These are phyloP conservation scores for Paramormyrops kingsleyae DNA, from an alignment of 2,113 vertebrate genomes.

Conservation along the genomic window DNA sequence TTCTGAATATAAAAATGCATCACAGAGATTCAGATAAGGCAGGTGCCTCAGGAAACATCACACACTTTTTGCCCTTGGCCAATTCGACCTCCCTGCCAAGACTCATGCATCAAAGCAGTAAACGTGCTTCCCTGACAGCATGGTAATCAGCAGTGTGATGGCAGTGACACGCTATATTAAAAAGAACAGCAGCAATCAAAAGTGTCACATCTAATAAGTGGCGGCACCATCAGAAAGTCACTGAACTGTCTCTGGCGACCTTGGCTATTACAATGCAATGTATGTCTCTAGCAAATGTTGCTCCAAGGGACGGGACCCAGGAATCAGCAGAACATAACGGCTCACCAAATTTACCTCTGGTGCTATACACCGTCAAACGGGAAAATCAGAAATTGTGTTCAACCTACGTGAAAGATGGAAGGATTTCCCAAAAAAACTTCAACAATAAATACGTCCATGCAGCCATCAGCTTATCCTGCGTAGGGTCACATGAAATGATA, in stretches of 20 bases:
- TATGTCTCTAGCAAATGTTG: not conserved
- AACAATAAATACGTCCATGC: not conserved
- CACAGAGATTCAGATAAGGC: not conserved
- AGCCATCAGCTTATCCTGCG: not conserved
- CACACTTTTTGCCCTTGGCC: not conserved
- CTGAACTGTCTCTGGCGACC: slow-evolving; percentile 17
- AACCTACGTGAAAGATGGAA: not conserved
- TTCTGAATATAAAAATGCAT: not conserved
- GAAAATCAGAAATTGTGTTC: not conserved
- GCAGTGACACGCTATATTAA: slow-evolving; percentile 39
- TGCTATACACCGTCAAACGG: not conserved
- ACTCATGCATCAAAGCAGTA: not conserved
- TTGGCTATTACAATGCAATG: not conserved
- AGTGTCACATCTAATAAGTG: slow-evolving; percentile 54
- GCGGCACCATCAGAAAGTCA: slow-evolving; percentile 39
- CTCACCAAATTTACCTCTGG: not conserved
- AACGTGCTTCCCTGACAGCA: not conserved
- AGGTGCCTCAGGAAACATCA: not conserved
- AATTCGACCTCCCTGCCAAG: not conserved
- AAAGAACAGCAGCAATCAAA: slow-evolving; percentile 43
- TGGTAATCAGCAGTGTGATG: not conserved
- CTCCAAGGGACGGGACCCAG: not conserved
- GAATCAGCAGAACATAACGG: not conserved
- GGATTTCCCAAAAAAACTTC: not conserved
- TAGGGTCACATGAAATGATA: not conserved